Evolutionary conservation across 1,140 invertebrate genomes (phyloP).

Genomic region (Cydia fagiglandana): DNA sequence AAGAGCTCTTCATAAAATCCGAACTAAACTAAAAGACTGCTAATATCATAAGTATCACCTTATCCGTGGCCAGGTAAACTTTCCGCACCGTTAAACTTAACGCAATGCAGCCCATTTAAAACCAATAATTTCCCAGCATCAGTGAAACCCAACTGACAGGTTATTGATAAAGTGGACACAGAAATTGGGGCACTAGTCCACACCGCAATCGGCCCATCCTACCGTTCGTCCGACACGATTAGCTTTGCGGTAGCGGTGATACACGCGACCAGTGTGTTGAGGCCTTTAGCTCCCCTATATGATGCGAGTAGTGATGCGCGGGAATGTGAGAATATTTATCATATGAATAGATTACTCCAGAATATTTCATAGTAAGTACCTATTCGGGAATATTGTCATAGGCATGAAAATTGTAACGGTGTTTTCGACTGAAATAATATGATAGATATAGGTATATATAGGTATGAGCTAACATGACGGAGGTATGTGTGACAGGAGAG

Average conservation of each 20-base stretch:
- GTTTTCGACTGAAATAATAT: too few species aligned
- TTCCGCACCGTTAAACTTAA: background rate
- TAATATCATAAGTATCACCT: too few species aligned
- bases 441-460: too few species aligned
- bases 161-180: slow-evolving; percentile 12
- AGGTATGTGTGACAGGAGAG: too few species aligned
- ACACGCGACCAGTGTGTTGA: background rate
- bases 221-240: background rate
- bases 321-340: background rate
- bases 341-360: too few species aligned
- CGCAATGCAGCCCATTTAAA: background rate
- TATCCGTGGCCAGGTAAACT: background rate
- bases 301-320: background rate
- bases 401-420: too few species aligned
- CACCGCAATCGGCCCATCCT: background rate
- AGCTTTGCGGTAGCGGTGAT: background rate
- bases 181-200: slow-evolving; percentile 1
- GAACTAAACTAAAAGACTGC: too few species aligned
- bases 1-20: too few species aligned
- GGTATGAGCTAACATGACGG: too few species aligned
- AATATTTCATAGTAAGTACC: too few species aligned
- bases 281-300: background rate
- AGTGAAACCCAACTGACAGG: slow-evolving; percentile 5
- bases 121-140: slow-evolving; percentile 2
- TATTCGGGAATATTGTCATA: too few species aligned